A percentile compares a stretch with the other conserved stretches of the same genome.
Evolutionary conservation across 2,888 invertebrate genomes (phyloP).

Genomic region (Trilocha varians): DNA sequence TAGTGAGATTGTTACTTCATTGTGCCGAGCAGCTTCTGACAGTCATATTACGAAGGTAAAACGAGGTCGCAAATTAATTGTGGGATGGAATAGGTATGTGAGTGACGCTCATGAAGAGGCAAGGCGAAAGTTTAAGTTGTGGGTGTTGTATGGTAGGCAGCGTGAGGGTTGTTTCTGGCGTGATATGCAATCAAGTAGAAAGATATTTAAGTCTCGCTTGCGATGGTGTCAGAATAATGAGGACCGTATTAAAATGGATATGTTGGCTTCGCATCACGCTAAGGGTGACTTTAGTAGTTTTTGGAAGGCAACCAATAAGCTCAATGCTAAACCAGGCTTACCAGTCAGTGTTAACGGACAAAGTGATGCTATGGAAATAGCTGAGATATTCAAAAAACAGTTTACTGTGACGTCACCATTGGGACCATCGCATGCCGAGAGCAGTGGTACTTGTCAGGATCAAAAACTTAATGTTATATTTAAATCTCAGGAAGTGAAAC

Average conservation of each 20-base stretch:
- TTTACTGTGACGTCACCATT: neutral
- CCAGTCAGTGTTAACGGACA: too few species aligned
- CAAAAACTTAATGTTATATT: too few species aligned
- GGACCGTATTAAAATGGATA: neutral
- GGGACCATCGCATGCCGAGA: neutral
- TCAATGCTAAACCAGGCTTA: too few species aligned
- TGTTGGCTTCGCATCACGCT: too few species aligned
- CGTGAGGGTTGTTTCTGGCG: neutral
- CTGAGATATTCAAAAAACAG: neutral
- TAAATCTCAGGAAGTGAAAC: too few species aligned
- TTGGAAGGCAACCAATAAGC: too few species aligned
- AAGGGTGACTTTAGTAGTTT: too few species aligned
- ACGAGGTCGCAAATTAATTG: neutral
- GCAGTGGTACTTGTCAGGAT: too few species aligned
- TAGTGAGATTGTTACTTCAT: neutral
- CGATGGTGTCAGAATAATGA: neutral
- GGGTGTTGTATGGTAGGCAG: neutral
- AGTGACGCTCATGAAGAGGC: neutral
- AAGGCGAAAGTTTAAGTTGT: neutral
- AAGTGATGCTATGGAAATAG: too few species aligned
- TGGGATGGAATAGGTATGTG: neutral
- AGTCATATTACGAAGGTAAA: neutral
- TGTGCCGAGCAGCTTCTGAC: conserved; percentile 1
- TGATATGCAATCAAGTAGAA: neutral
- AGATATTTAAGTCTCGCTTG: neutral